Conservation (phyloP, 2,797 vertebrate species). For the Sphenodon punctatus region DNA sequence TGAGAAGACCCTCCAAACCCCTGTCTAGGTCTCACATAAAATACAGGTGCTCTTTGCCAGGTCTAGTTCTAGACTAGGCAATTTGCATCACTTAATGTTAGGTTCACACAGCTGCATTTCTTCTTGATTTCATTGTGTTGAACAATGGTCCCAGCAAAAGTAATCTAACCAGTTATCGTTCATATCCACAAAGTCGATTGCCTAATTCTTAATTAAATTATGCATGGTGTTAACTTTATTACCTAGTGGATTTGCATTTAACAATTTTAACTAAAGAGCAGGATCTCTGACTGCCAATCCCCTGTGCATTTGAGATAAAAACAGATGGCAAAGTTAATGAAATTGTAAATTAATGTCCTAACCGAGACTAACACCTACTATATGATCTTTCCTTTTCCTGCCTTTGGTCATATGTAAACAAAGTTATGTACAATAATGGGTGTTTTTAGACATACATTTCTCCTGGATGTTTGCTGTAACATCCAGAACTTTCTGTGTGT, state of each 20-base stretch:
- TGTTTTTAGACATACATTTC: too few species aligned
- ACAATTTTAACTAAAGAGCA: conserved; percentile 15
- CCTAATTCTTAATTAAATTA: conserved; percentile 13
- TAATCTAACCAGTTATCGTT: neutral
- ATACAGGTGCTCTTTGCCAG: too few species aligned
- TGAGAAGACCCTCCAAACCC: too few species aligned
- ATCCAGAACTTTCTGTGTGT: too few species aligned
- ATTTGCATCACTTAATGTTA: accelerated
- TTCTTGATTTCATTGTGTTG: neutral
- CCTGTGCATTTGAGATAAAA: conserved; percentile 28
- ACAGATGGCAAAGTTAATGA: conserved; percentile 41
- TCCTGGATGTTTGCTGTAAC: too few species aligned
- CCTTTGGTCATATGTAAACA: too few species aligned
- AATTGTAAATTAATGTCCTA: conserved; percentile 36
- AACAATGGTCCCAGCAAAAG: neutral
- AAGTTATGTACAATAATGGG: too few species aligned
- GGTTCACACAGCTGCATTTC: neutral
- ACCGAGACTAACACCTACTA: conserved; percentile 3
- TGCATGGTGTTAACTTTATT: neutral
- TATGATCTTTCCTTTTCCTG: neutral
- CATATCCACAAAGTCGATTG: neutral
- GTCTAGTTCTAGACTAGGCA: neutral
- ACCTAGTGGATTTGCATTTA: neutral
- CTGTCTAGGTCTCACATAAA: too few species aligned
- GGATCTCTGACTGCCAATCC: conserved; percentile 22